These are phyloP conservation scores for Caenorhabditis briggsae DNA, from an alignment of 1,140 invertebrate species.

Conservation along the genomic window DNA sequence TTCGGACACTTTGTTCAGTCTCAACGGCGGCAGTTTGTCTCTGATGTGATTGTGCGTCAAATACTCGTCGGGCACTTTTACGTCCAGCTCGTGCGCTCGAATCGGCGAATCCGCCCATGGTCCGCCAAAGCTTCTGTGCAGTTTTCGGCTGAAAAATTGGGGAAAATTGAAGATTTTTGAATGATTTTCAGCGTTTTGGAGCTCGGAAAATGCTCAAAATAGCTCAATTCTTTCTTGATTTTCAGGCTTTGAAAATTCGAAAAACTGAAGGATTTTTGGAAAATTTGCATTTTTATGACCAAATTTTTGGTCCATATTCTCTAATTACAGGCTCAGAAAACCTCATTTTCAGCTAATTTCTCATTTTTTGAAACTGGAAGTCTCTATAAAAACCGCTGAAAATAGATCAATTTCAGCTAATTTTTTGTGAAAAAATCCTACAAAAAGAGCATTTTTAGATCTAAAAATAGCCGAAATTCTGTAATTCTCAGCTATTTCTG, in stretches of 20 bases:
- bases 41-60: conserved; percentile 86
- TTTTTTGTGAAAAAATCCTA: no score
- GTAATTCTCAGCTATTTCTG: no score
- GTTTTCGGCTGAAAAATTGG: conserved; percentile 81
- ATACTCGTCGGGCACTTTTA: conserved; percentile 97
- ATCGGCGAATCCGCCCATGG: conserved; percentile 97
- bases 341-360: no score
- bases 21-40: conserved; percentile 88
- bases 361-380: no score
- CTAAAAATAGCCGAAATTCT: no score
- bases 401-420: no score
- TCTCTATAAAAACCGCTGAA: no score
- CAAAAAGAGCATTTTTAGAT: no score
- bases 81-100: conserved; percentile 94
- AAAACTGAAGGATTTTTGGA: no score
- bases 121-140: conserved; percentile 96
- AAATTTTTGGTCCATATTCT: no score
- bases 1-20: conserved; percentile 96
- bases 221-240: background rate
- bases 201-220: conserved; percentile 27
- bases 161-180: background rate
- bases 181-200: background rate
- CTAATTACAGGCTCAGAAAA: no score
- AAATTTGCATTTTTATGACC: background rate
- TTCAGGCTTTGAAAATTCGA: background rate